Evolutionary conservation across 2,113 vertebrate genomes (phyloP).

Genomic region (Sprattus sprattus): DNA sequence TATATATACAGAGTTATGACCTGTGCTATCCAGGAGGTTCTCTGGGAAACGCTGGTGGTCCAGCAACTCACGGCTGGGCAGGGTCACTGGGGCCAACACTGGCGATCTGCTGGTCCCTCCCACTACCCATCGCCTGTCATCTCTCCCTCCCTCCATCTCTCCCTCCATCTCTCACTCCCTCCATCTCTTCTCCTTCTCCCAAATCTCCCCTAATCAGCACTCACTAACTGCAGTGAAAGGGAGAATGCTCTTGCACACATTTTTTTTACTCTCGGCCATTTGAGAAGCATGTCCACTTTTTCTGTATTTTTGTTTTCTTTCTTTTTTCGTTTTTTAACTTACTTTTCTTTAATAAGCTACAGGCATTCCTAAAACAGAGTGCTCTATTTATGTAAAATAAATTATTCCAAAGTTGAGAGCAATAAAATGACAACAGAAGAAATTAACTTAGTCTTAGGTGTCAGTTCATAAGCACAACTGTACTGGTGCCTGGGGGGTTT

Average conservation of each 20-base stretch:
- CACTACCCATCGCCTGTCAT: neutral
- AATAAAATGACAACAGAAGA: slow-evolving; percentile 15
- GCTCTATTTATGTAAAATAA: slow-evolving; percentile 55
- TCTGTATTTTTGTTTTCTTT: slow-evolving; percentile 29
- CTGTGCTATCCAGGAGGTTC: slow-evolving; percentile 42
- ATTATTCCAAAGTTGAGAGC: slow-evolving; percentile 36
- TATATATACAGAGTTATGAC: slow-evolving; percentile 46
- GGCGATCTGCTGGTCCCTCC: slow-evolving; percentile 15
- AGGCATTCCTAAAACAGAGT: slow-evolving; percentile 56
- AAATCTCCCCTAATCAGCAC: slow-evolving; percentile 8
- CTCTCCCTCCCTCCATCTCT: slow-evolving; percentile 2
- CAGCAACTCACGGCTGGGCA: slow-evolving; percentile 23
- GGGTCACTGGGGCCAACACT: slow-evolving; percentile 28
- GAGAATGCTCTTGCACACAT: slow-evolving; percentile 22
- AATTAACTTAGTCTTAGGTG: slow-evolving; percentile 38
- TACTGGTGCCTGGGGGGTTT: slow-evolving; percentile 24
- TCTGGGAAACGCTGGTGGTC: slow-evolving; percentile 1
- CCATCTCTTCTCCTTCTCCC: neutral
- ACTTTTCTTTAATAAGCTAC: slow-evolving; percentile 41
- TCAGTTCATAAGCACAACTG: slow-evolving; percentile 38
- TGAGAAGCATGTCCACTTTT: slow-evolving; percentile 36
- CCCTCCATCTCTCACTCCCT: neutral
- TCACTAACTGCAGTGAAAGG: slow-evolving; percentile 17
- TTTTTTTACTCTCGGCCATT: slow-evolving; percentile 23
- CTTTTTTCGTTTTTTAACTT: neutral